phyloP scores from a whole-genome alignment of 2,113 vertebrate genomes.

The Lanius collurio region DNA sequence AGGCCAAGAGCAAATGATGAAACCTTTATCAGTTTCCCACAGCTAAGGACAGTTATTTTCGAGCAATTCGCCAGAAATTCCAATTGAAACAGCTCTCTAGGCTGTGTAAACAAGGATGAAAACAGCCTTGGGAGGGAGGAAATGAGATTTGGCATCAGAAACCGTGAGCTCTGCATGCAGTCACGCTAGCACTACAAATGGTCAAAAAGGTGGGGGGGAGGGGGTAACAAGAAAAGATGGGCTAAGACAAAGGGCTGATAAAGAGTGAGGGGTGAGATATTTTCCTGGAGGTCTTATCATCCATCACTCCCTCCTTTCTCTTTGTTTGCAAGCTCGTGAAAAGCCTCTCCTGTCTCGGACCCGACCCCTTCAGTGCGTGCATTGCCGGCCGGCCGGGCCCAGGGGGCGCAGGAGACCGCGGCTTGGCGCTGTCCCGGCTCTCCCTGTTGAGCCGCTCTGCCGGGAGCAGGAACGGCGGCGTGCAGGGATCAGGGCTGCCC shows the following conservation, averaged over 20 bases:
- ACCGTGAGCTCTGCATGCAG: neutral
- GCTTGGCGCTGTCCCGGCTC: neutral
- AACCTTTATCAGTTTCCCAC: neutral
- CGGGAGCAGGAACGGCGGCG: rapidly evolving
- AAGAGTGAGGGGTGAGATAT: neutral
- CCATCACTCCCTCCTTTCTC: neutral
- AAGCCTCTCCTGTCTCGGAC: rapidly evolving
- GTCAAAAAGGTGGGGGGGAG: neutral
- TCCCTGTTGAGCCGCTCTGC: rapidly evolving
- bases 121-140: conserved; percentile 28
- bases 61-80: neutral
- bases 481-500: neutral
- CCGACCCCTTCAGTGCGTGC: neutral
- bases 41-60: neutral
- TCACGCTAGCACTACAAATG: neutral
- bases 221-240: neutral
- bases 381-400: neutral
- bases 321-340: neutral
- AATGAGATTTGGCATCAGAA: conserved; percentile 7
- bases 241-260: neutral
- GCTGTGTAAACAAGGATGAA: conserved; percentile 43
- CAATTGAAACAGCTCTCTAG: neutral
- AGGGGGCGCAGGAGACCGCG: conserved; percentile 47
- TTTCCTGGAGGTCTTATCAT: neutral
- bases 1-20: neutral